Conservation (phyloP, 2,888 invertebrate genomes). For the Geophilus truncorum region DNA sequence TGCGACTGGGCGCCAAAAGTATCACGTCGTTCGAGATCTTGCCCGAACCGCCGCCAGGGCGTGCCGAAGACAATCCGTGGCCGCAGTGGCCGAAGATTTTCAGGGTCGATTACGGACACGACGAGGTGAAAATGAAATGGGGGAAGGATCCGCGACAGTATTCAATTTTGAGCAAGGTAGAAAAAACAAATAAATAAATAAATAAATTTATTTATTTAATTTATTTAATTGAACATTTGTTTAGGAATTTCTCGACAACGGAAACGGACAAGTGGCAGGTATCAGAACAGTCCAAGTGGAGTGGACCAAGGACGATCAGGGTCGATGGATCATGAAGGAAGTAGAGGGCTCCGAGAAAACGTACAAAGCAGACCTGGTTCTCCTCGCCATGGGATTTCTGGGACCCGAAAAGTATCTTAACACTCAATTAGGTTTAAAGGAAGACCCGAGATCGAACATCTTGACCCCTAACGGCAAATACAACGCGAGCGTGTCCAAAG, state of each 20-base stretch:
- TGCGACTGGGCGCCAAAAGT: conserved; percentile 82
- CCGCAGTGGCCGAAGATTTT: conserved; percentile 97
- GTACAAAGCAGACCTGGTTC: conserved; percentile 70
- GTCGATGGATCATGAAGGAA: conserved; percentile 92
- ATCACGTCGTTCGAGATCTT: conserved; percentile 97
- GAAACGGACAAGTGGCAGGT: conserved; percentile 80
- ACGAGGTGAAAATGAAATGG: conserved; percentile 86
- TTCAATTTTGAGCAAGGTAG: conserved; percentile 80
- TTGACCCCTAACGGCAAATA: conserved; percentile 73
- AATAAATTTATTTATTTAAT: not conserved
- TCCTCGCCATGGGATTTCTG: conserved; percentile 97
- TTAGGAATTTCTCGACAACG: conserved; percentile 83
- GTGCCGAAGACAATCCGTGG: conserved; percentile 93
- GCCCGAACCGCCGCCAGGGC: conserved; percentile 75
- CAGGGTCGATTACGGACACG: conserved; percentile 96
- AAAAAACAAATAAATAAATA: too few species aligned
- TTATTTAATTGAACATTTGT: not conserved
- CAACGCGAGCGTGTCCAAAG: conserved; percentile 70
- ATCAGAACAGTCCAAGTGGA: conserved; percentile 85
- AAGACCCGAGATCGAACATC: conserved; percentile 90
- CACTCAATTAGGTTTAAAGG: conserved; percentile 66
- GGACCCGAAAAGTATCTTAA: conserved; percentile 90
- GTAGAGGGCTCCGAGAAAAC: conserved; percentile 65
- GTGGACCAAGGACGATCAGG: conserved; percentile 86
- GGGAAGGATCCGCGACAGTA: conserved; percentile 91